Evolutionary conservation across 2,888 invertebrate species (phyloP).

Genomic region (Protonemura montana): DNA sequence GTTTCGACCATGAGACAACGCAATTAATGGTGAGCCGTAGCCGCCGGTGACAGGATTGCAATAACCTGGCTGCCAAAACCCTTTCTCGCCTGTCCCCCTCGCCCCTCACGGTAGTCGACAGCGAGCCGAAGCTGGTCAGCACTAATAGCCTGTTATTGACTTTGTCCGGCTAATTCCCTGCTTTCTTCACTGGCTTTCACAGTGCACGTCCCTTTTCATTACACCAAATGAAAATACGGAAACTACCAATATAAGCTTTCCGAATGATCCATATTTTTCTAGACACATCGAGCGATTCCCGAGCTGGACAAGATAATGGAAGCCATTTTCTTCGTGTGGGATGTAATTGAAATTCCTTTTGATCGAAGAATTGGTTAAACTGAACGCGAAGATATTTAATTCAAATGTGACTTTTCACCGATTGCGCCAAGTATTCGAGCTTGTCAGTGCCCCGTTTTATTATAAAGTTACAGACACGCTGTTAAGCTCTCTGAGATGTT

Average conservation of each 20-base stretch:
- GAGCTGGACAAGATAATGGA: neutral
- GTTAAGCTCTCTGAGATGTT: neutral
- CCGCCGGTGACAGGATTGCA: conserved; percentile 36
- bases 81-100: neutral
- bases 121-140: neutral
- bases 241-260: neutral
- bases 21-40: conserved; percentile 21
- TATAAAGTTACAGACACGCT: neutral
- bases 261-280: neutral
- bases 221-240: conserved; percentile 7
- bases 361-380: neutral
- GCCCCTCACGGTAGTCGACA: neutral
- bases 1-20: conserved; percentile 16
- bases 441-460: neutral
- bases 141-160: conserved; percentile 32
- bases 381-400: neutral
- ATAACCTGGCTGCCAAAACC: conserved; percentile 22
- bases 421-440: neutral
- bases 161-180: neutral
- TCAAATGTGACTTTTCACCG: neutral
- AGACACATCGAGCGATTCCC: neutral
- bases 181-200: neutral
- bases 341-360: neutral
- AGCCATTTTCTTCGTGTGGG: neutral
- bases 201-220: neutral